Evolutionary conservation across 1,140 invertebrate genomes (phyloP).

Genomic region (Planococcus citri): DNA sequence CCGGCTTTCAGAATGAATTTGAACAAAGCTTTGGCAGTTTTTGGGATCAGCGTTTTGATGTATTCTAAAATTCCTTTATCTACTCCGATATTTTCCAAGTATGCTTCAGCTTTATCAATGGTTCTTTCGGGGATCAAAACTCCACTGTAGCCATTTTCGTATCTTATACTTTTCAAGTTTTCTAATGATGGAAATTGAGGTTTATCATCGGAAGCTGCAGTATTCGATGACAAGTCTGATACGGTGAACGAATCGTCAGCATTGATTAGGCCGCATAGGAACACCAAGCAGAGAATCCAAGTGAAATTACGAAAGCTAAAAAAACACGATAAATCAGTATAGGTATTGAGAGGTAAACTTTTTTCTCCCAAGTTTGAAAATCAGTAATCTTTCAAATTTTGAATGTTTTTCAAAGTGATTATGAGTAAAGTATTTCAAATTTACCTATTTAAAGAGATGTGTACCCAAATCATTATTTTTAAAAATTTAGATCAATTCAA

Average conservation of each 20-base stretch:
- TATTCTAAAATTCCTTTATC: conserved; percentile 8
- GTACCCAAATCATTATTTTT: too few relatives aligned
- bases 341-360: too few relatives aligned
- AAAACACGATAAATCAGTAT: background rate
- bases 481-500: too few relatives aligned
- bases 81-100: background rate
- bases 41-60: background rate
- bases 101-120: background rate
- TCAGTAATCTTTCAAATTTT: too few relatives aligned
- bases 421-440: too few relatives aligned
- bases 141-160: background rate
- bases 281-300: background rate
- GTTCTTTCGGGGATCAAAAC: background rate
- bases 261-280: background rate
- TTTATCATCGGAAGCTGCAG: background rate
- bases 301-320: background rate
- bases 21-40: background rate
- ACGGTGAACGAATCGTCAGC: background rate
- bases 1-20: background rate
- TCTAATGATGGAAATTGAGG: background rate
- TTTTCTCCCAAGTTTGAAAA: too few relatives aligned
- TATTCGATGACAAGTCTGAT: background rate
- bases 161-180: background rate
- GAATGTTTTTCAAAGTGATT: too few relatives aligned
- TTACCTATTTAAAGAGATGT: too few relatives aligned